Base-by-base conservation (phyloP, 2,113 vertebrate genomes). In the Rafetus swinhoei region DNA sequence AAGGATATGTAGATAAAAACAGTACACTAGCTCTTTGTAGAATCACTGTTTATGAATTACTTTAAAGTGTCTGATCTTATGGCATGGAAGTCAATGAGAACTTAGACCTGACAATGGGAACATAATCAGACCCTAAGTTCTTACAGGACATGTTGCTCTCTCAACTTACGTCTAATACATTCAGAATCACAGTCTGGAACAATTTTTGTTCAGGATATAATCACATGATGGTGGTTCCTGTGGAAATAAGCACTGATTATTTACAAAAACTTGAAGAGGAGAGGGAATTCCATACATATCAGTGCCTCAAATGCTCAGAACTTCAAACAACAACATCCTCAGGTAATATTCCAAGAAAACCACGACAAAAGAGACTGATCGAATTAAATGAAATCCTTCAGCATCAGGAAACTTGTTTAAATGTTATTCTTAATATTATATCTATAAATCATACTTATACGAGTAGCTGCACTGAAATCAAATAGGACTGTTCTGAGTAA, bases 261-360 rank as follows among this genome's bases (percentile, higher is more conserved):
- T 85, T 65, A 90, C 25, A 81, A 85, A 53, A 91, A 91, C 60
- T 62, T 72, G n/a, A n/a, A 85, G 12, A 76, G 82, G 16, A 56
- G 0, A 96, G 86, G 72, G 55, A 80, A 79, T 25, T 62, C 39
- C 10, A 32, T 1, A n/a, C 9, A 14, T 45, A 59, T 93, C 45
- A 74, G 32, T 59, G 24, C 14, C 19, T 7, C 83, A 77, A 45
- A 50, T 24, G 74, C 24, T 45, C 25, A 88, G 35, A 93, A 50
- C 72, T 89, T 94, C 91, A 96, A 90, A 77, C 82, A 90, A 77
- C 82, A 81, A 11, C 14, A 7, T 80, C 62, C 85, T 82, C 86
- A 93, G 89, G 65, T 59, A 77, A 18, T 16, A 39, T 50, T 29
- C 83, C 2, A 90, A 29, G 24, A 16, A 88, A 91, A 86, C 90